Conservation (phyloP, 2,113 vertebrate genomes). For the Phaetusa simplex region DNA sequence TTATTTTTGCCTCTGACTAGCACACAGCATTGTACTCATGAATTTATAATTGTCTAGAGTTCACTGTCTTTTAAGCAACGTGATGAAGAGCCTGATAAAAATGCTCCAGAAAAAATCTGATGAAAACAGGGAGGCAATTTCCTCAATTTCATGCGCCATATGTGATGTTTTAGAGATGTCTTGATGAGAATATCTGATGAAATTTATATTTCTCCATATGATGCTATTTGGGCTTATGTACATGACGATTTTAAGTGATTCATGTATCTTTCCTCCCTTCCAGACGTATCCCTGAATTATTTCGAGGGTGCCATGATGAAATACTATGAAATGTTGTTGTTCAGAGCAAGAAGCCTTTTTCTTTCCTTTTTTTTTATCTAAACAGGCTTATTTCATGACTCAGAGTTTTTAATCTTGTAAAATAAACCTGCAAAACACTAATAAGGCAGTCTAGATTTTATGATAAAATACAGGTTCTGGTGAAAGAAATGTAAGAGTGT, state of each 20-base stretch:
- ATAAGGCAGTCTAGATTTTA: background rate
- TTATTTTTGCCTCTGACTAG: conserved; percentile 19
- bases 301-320: background rate
- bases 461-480: background rate
- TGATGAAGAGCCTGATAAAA: background rate
- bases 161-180: background rate
- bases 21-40: background rate
- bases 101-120: background rate
- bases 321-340: background rate
- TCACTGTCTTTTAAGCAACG: background rate
- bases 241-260: background rate
- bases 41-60: background rate
- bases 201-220: background rate
- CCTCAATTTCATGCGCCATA: background rate
- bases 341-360: background rate
- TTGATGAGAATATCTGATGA: background rate
- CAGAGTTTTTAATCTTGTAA: background rate
- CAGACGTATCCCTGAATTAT: background rate
- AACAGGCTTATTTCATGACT: background rate
- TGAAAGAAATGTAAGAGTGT: background rate
- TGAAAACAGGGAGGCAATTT: background rate
- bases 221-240: background rate
- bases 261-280: background rate
- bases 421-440: background rate
- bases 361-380: background rate